A percentile compares a stretch with the other conserved stretches of the same genome.
phyloP scores from a whole-genome alignment of 30 jellyfish, hydroid and myxozoan genomes.

The Mastigias papua region DNA sequence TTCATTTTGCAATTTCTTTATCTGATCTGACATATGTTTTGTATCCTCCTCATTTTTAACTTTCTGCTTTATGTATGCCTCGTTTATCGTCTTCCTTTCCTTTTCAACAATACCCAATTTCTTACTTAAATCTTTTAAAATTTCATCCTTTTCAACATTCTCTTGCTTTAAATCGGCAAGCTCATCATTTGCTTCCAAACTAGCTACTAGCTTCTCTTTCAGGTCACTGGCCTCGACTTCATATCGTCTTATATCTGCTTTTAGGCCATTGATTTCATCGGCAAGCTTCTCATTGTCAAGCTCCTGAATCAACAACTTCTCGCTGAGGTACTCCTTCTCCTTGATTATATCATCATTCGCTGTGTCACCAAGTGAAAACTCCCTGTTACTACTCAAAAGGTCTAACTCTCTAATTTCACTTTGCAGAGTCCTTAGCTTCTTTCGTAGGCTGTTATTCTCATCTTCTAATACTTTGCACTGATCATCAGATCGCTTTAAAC shows the following conservation, averaged over 20 bases:
- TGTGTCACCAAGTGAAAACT: slow-evolving; percentile 9
- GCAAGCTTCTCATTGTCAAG: slow-evolving; percentile 71
- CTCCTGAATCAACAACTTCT: slow-evolving; percentile 65
- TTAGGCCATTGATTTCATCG: slow-evolving; percentile 43
- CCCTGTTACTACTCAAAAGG: slow-evolving; percentile 21
- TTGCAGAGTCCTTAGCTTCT: slow-evolving; percentile 47
- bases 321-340: slow-evolving; percentile 60
- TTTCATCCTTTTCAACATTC: slow-evolving; percentile 48
- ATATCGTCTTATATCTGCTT: slow-evolving; percentile 9
- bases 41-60: slow-evolving; percentile 60
- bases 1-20: slow-evolving; percentile 62
- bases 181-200: neutral
- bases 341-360: slow-evolving; percentile 38
- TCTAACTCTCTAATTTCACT: slow-evolving; percentile 57
- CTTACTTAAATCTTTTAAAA: slow-evolving; percentile 47
- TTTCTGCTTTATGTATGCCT: slow-evolving; percentile 64
- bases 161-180: slow-evolving; percentile 40
- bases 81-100: slow-evolving; percentile 62
- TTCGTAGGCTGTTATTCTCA: slow-evolving; percentile 52
- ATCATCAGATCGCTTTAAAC: slow-evolving; percentile 17
- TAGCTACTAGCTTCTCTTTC: slow-evolving; percentile 37
- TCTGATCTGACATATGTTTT: slow-evolving; percentile 41
- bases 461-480: slow-evolving; percentile 57
- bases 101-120: slow-evolving; percentile 40
- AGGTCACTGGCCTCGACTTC: slow-evolving; percentile 48